Conservation (phyloP, 2,888 invertebrate species). For the Leptura quadrifasciata region DNA sequence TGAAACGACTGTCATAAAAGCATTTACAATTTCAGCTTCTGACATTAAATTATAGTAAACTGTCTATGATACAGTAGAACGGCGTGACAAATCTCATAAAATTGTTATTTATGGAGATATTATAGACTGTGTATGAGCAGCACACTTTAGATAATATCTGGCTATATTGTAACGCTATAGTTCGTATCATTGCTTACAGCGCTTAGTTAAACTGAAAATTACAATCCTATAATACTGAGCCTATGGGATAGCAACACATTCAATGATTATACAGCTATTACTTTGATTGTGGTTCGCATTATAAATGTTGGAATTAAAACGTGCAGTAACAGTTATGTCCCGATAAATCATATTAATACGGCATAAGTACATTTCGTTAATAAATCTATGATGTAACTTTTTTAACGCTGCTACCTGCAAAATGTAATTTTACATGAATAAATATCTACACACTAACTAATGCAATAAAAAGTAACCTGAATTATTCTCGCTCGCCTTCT, state of each 20-base stretch:
- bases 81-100: slow-evolving; percentile 57
- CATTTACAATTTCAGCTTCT: slow-evolving; percentile 31
- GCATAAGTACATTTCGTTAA: background rate
- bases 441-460: too few species aligned
- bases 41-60: slow-evolving; percentile 55
- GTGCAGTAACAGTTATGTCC: background rate
- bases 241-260: background rate
- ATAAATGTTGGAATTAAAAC: background rate
- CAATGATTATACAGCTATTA: background rate
- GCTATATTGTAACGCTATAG: slow-evolving; percentile 45
- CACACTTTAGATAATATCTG: slow-evolving; percentile 53
- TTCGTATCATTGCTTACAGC: slow-evolving; percentile 42
- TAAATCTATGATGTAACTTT: background rate
- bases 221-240: slow-evolving; percentile 12
- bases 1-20: slow-evolving; percentile 26
- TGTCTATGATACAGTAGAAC: slow-evolving; percentile 52
- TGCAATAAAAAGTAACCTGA: too few species aligned
- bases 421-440: too few species aligned
- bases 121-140: slow-evolving; percentile 51
- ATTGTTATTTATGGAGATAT: slow-evolving; percentile 57
- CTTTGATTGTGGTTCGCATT: background rate
- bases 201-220: slow-evolving; percentile 35
- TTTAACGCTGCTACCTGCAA: too few species aligned
- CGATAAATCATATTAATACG: background rate
- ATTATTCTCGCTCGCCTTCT: too few species aligned